Base-by-base conservation (phyloP, 2,888 invertebrate species). In the Phragmatobia fuliginosa region DNA sequence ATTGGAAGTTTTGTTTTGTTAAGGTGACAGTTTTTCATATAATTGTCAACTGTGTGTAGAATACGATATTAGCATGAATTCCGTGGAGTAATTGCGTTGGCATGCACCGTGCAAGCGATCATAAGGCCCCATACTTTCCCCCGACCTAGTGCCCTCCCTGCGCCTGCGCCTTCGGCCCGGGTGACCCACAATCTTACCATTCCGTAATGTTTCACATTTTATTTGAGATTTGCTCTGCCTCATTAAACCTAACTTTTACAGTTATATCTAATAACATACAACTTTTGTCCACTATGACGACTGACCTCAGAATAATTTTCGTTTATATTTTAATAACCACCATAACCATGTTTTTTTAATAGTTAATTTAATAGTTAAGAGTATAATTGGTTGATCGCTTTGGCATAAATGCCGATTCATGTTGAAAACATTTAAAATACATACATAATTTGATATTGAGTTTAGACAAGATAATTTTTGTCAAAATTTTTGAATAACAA, bases 71-170 rank as follows among this genome's bases (percentile, higher is more conserved):
- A 78, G 74, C 82, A 81, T 81, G 76, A 74, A 71, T 79, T 76
- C 75, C 74, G 60, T 74, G 71, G 83, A 83, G 89, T 91, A 89
- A 91, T 90, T 89, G 85, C 85, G 88, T 87, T 85, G 88, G 90
- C 85, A 90, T 91, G 89, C 92, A 90, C 88, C 86, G 87, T 85
- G 88, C 90, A 86, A 75, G 80, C 87, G 83, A 77, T 85, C 85
- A 86, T 87, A 87, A 87, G 87, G 88, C 90, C 87, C 90, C 89
- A 91, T 93, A 93, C 94, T 94, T 95, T 94, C 94, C 92, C 93
- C 91, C 93, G 94, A 94, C 94, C 95, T 90, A 94, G 92, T 94
- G 94, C 91, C 94, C 94, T 93, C 91, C 88, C 92, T 88, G 86
- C 87, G 84, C 66, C 66, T 25, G 66, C 41, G 58, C 31, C 38